Conservation (phyloP, 2,797 vertebrate genomes). For the Trachurus trachurus region DNA sequence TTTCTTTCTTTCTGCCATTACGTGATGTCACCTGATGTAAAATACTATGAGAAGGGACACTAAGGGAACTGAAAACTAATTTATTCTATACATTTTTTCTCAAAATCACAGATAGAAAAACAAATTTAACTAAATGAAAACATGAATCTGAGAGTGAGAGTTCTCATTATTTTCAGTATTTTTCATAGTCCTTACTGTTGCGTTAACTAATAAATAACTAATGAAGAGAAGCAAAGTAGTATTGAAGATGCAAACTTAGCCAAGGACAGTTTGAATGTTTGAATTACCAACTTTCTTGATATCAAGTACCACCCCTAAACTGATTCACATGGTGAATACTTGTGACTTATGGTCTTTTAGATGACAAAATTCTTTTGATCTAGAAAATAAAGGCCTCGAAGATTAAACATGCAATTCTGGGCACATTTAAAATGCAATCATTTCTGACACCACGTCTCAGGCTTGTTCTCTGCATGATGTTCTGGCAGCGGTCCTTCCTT, state of each 20-base stretch:
- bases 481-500: not conserved
- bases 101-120: not conserved
- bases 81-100: no score
- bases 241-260: not conserved
- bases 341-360: not conserved
- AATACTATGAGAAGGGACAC: no score
- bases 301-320: not conserved
- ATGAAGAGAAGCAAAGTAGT: not conserved
- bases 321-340: not conserved
- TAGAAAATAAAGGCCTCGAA: constrained; percentile 5
- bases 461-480: constrained; percentile 2
- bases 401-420: not conserved
- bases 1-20: no score
- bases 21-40: no score
- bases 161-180: not conserved
- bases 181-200: not conserved
- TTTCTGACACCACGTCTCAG: not conserved
- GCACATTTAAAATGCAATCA: constrained; percentile 10
- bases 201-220: not conserved
- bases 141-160: not conserved
- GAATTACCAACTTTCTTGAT: constrained; percentile 9
- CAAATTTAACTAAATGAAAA: not conserved
- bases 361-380: constrained; percentile 5
- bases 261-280: constrained; percentile 12
- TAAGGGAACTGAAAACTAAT: no score